Percentiles rank a stretch among this genome's conserved stretches.
Evolutionary conservation across 2,888 invertebrate species (phyloP).

Genomic region (Diarsia brunnea): DNA sequence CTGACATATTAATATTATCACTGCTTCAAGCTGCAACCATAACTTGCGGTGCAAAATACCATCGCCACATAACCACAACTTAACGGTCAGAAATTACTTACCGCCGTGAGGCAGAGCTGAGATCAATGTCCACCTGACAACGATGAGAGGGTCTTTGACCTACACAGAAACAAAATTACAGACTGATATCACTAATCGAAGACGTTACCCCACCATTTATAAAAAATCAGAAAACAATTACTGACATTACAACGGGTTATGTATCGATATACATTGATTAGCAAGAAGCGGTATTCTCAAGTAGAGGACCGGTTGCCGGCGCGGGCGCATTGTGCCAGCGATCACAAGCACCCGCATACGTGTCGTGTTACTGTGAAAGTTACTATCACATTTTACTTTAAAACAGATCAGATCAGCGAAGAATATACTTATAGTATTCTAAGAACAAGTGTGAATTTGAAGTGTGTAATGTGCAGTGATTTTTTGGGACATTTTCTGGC

Average conservation of each 20-base stretch:
- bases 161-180: background rate
- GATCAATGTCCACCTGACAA: too few species aligned
- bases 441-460: constrained; percentile 27
- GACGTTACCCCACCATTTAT: too few species aligned
- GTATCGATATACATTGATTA: constrained; percentile 21
- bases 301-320: constrained; percentile 50
- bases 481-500: constrained; percentile 11
- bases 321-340: constrained; percentile 54
- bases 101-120: too few species aligned
- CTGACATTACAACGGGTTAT: background rate
- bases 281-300: constrained; percentile 30
- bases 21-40: too few species aligned
- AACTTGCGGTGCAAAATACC: too few species aligned
- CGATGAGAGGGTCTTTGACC: too few species aligned
- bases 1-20: too few species aligned
- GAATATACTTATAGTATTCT: constrained; percentile 2
- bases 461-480: constrained; percentile 21
- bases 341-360: constrained; percentile 43
- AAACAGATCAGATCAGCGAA: background rate
- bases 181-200: background rate
- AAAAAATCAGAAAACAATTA: background rate
- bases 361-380: constrained; percentile 46
- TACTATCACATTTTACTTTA: constrained; percentile 45
- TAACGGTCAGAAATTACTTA: too few species aligned
- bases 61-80: too few species aligned